Evolutionary conservation across 2,797 vertebrate genomes (phyloP).

Genomic region (Mormyrus proboscirostris): DNA sequence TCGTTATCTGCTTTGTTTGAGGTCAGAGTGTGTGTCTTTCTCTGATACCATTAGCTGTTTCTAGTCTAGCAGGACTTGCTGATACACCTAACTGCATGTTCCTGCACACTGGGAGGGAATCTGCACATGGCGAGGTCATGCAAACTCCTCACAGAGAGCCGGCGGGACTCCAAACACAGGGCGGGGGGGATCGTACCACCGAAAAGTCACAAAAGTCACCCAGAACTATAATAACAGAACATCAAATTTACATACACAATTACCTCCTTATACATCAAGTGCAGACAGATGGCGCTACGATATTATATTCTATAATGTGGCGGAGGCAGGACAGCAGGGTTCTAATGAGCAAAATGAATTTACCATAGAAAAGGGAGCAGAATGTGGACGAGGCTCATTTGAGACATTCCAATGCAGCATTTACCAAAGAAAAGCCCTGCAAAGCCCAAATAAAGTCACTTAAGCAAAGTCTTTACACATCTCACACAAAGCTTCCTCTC

Average conservation of each 20-base stretch:
- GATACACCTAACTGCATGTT: not conserved
- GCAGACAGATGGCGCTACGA: not conserved
- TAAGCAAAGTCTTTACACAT: not conserved
- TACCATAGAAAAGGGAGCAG: not conserved
- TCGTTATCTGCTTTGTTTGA: not conserved
- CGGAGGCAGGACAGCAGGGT: not conserved
- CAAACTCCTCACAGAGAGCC: not conserved
- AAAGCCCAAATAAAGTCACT: not conserved
- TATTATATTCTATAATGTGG: constrained; percentile 1
- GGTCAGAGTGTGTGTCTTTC: not conserved
- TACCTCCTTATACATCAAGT: not conserved
- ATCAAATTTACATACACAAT: constrained; percentile 1
- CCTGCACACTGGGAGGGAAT: not conserved
- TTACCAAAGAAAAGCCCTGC: not conserved
- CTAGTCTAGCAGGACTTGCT: not conserved
- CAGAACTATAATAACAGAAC: not conserved
- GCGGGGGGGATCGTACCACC: not conserved
- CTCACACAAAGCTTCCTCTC: not conserved
- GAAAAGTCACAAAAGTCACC: constrained; percentile 7
- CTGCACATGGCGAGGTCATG: not conserved
- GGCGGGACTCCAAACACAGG: not conserved
- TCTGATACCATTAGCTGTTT: not conserved
- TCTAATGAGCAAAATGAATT: not conserved
- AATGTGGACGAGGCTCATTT: not conserved
- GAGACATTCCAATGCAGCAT: not conserved